Evolutionary conservation across 2,888 invertebrate species (phyloP).

Genomic region (Tachina lurida): DNA sequence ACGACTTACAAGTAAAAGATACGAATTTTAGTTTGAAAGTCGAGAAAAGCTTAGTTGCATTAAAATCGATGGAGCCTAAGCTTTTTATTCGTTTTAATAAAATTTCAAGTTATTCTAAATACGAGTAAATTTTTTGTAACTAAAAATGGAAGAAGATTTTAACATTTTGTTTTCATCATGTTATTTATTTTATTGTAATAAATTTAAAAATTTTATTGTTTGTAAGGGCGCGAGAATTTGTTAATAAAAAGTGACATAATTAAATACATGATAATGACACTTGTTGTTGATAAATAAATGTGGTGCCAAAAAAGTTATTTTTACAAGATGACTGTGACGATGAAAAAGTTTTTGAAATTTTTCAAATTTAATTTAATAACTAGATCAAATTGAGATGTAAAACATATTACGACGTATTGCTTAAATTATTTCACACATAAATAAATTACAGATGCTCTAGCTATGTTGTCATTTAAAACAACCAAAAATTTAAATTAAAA

Average conservation of each 20-base stretch:
- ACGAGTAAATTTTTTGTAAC: not conserved
- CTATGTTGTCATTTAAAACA: too few species aligned
- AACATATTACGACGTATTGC: slow-evolving; percentile 19
- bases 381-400: slow-evolving; percentile 5
- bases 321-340: not conserved
- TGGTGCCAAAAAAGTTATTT: slow-evolving; percentile 7
- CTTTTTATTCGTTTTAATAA: not conserved
- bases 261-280: slow-evolving; percentile 32
- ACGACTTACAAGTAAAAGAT: not conserved
- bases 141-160: not conserved
- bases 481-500: too few species aligned
- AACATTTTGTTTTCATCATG: not conserved
- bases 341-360: not conserved
- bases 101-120: not conserved
- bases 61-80: not conserved
- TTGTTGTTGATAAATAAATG: slow-evolving; percentile 7
- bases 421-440: slow-evolving; percentile 1
- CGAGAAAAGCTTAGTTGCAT: not conserved
- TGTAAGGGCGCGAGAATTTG: not conserved
- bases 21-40: not conserved
- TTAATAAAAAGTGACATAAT: slow-evolving; percentile 14
- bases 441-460: not conserved
- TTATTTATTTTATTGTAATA: not conserved
- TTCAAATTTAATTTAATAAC: slow-evolving; percentile 5
- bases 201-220: not conserved